Conservation (phyloP, 2,888 invertebrate species). For the Microctonus hyperodae region DNA sequence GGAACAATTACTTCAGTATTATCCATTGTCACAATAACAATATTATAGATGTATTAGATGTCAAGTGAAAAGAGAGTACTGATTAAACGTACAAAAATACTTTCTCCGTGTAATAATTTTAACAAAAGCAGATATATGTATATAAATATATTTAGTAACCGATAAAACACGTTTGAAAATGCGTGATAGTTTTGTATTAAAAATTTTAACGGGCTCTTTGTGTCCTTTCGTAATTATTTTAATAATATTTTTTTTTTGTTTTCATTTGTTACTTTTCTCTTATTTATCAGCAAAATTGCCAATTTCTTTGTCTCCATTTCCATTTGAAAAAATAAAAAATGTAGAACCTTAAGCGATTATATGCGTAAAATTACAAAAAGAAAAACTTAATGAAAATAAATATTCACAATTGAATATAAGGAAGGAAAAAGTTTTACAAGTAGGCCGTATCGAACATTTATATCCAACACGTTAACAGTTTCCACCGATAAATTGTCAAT, state of each 20-base stretch:
- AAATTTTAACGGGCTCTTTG: background rate
- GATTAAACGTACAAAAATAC: slow-evolving; percentile 61
- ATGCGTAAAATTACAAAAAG: background rate
- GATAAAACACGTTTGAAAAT: slow-evolving; percentile 35
- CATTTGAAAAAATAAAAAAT: background rate
- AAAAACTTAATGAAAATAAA: background rate
- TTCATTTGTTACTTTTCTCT: slow-evolving; percentile 11
- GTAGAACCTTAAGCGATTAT: slow-evolving; percentile 15
- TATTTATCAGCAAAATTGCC: background rate
- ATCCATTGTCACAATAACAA: slow-evolving; percentile 56
- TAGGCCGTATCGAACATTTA: background rate
- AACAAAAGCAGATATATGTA: slow-evolving; percentile 32
- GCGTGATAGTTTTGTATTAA: background rate
- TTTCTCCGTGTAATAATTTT: slow-evolving; percentile 47
- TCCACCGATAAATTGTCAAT: background rate
- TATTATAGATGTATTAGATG: slow-evolving; percentile 42
- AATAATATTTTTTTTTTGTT: slow-evolving; percentile 13
- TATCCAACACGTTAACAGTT: background rate
- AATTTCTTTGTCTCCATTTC: background rate
- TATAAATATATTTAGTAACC: slow-evolving; percentile 48
- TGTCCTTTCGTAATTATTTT: slow-evolving; percentile 21
- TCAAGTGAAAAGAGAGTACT: slow-evolving; percentile 49
- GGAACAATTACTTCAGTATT: slow-evolving; percentile 36
- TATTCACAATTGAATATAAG: background rate
- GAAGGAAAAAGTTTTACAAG: background rate